phyloP scores from a whole-genome alignment of 2,797 vertebrate species.

The Ctenosaura bakeri region DNA sequence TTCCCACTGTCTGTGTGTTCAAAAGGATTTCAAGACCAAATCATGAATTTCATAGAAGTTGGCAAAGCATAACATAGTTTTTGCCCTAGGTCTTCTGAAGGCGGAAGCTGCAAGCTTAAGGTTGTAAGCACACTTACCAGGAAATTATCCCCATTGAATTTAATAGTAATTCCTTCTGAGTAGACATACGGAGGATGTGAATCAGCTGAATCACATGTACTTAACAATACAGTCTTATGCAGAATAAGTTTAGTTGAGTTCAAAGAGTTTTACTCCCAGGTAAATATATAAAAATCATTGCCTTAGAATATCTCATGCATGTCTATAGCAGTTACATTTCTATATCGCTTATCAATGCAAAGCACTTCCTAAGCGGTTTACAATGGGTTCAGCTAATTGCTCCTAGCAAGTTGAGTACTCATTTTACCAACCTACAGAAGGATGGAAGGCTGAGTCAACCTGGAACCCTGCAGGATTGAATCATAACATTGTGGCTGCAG shows the following conservation, averaged over 20 bases:
- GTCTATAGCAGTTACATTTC: no score
- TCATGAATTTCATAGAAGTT: constrained; percentile 13
- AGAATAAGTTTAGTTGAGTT: background rate
- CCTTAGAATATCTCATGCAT: background rate
- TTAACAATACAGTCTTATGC: no score
- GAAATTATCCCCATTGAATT: background rate
- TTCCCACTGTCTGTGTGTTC: constrained; percentile 26
- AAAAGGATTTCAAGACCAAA: background rate
- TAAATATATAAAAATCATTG: background rate
- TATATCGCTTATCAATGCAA: no score
- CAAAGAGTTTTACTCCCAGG: background rate
- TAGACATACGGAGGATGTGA: background rate
- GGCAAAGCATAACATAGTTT: background rate
- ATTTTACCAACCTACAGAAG: no score
- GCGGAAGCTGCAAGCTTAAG: background rate
- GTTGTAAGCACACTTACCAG: background rate
- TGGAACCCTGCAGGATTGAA: no score
- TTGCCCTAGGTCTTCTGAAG: background rate
- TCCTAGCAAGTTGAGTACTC: no score
- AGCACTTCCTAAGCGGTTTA: no score
- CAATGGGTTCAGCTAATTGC: no score
- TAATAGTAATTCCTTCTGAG: background rate
- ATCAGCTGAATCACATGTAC: background rate
- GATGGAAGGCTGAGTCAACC: no score
- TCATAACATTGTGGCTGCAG: no score